Evolutionary conservation across 1,140 invertebrate genomes (phyloP), one percentile per base, ranked within the genome.

Genomic region (Mylabris phalerata): DNA sequence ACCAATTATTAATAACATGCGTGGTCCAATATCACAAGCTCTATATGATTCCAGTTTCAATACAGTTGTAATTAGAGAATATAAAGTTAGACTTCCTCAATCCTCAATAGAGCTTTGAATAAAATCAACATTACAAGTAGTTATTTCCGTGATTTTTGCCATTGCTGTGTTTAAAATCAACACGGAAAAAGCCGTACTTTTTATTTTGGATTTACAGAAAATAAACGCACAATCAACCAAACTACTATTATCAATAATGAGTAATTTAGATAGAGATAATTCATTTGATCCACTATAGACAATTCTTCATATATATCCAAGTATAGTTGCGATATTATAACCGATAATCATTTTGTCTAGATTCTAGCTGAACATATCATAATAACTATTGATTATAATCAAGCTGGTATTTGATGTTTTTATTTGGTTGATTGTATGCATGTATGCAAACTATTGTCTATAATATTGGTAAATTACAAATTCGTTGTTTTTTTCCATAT

Each of bases 341-440:
- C 60, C 62, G 57, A 64, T 64, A 64, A 64, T 64, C 62, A 64
- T 64, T 61, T 64, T 64, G 62, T 64, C 62, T 55, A 51, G 57
- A 43, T 49, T 51, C 25, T 24, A 57, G 59, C 50, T 45, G 48
- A 13, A n/a, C 62, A 58, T 25, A n/a, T n/a, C 9, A 48, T 7
- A 11, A 27, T 48, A 19, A 19, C 25, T 26, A 38, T 24, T n/a
- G 25, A 48, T 41, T 19, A n/a, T 44, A 40, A 38, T 39, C 11
- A 7, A 10, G 47, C 38, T 4, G 6, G 38, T 47, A 19, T 39
- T 27, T 7, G 26, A 19, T 56, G 26, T 9, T 32, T 19, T 43
- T 51, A 49, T 25, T 42, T 42, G 45, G 32, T 27, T 50, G 42
- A 26, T 38, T 48, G 13, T 44, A 38, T 46, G 57, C 57, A 56